Evolutionary conservation across 1,140 invertebrate species (phyloP), one percentile per base, ranked within the genome.

Genomic region (Lasaia peninsularis): DNA sequence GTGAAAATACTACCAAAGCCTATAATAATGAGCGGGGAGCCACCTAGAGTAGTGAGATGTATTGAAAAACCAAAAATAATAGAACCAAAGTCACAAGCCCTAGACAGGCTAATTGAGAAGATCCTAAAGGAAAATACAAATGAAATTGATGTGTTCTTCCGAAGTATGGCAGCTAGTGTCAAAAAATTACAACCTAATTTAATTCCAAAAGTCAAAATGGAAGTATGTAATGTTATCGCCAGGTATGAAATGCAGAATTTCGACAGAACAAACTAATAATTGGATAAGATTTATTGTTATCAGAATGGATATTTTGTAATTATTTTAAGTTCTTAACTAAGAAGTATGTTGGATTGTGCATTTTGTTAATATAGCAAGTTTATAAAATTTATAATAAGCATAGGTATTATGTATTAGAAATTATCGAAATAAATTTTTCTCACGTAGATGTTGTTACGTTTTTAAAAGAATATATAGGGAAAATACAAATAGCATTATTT

Each of bases 231-330:
- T 80, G 86, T 88, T 8, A 86, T 88, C 44, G 86, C 86, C 5
- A 88, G 86, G 66, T 88, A 88, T 67, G 86, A 88, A 73, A 87
- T 87, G 83, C 80, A 85, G 52, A 88, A 73, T 72, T 87, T 85
- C 62, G 81, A 87, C 16, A 87, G 80, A 52, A 52, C 50, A 33
- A 11, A 24, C 2, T 44, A 44, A 44, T 44, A 3, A 4, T 50
- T 24, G 11, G 8, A 50, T 50, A 50, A 21, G 16, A n/a, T 7
- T 24, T 50, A 50, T 12, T 34, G 33, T 34, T 34, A 21, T 10
- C 2, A 28, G 20, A 12, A n/a, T 28, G 28, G n/a, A 31, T 8
- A 14, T 50, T 24, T 31, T n/a, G 49, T 50, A 50, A 16, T n/a
- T n/a, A 44, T 44, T 44, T 44, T 44, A 11, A 16, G 18, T 21